These are phyloP conservation scores for Rhodinocichla rosea DNA, from an alignment of 2,113 vertebrate genomes.

Conservation along the genomic window DNA sequence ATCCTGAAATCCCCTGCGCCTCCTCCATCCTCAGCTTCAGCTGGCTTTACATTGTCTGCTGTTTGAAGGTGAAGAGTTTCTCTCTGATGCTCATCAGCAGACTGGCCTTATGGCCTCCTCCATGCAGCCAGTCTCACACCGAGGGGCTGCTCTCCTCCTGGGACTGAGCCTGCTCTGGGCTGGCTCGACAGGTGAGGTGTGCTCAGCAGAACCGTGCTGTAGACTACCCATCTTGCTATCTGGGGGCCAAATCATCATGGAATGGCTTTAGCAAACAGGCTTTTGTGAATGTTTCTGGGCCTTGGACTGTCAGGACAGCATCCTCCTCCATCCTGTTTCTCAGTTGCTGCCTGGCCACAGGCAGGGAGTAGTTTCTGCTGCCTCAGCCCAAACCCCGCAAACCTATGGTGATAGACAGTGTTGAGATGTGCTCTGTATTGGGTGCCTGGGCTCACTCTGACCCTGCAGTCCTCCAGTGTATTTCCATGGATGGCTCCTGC, in stretches of 20 bases:
- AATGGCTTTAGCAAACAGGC: neutral
- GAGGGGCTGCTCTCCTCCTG: neutral
- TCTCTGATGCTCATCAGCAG: neutral
- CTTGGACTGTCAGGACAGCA: neutral
- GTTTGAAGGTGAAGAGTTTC: neutral
- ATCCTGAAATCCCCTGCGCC: neutral
- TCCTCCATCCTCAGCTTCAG: neutral
- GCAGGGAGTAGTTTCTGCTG: neutral
- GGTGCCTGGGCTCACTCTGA: neutral
- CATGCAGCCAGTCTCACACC: neutral
- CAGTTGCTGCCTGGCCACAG: accelerated
- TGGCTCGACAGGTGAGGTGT: neutral
- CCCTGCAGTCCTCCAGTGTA: neutral
- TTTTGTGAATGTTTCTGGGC: neutral
- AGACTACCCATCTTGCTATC: neutral
- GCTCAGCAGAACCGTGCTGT: neutral
- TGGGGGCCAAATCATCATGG: neutral
- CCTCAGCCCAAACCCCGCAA: neutral
- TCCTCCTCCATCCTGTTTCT: neutral
- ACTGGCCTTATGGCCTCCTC: neutral
- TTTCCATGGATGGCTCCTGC: neutral
- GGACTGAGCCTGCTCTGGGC: neutral
- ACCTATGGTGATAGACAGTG: too few species aligned
- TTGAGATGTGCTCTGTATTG: neutral
- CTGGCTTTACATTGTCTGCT: neutral